These are phyloP conservation scores for Andrena praecox DNA, from an alignment of 2,888 invertebrate species.

Conservation along the genomic window DNA sequence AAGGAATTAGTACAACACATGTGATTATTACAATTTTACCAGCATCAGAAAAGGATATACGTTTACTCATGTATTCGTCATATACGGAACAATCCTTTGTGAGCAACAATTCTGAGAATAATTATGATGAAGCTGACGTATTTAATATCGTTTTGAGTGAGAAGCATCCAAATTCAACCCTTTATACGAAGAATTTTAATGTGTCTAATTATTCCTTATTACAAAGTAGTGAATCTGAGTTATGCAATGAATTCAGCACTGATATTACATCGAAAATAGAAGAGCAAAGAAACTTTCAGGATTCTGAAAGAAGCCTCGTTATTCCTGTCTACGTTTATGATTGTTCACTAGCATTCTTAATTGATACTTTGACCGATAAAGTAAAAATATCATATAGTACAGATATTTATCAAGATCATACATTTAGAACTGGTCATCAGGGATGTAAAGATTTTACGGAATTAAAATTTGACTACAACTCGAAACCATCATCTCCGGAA, in stretches of 20 bases:
- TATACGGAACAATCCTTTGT: constrained; percentile 50
- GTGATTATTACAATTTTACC: constrained; percentile 89
- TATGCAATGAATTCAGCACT: constrained; percentile 68
- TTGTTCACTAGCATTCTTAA: constrained; percentile 87
- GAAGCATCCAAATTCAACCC: constrained; percentile 48
- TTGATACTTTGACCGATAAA: constrained; percentile 86
- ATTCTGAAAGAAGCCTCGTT: constrained; percentile 77
- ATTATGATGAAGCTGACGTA: constrained; percentile 55
- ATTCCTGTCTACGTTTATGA: constrained; percentile 90
- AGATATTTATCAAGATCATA: constrained; percentile 86
- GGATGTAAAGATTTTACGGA: constrained; percentile 81
- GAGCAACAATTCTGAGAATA: constrained; percentile 63
- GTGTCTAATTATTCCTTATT: constrained; percentile 47
- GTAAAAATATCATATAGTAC: constrained; percentile 80
- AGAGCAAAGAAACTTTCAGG: constrained; percentile 55
- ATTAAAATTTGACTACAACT: constrained; percentile 83
- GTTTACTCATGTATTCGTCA: constrained; percentile 71
- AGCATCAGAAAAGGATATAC: constrained; percentile 86
- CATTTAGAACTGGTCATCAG: constrained; percentile 84
- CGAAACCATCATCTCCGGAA: constrained; percentile 84
- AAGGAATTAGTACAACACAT: constrained; percentile 87
- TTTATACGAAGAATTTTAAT: constrained; percentile 50
- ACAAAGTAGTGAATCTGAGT: constrained; percentile 65
- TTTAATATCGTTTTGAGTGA: constrained; percentile 58
- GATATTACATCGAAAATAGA: constrained; percentile 67